Evolutionary conservation across 2,113 vertebrate genomes (phyloP).

Genomic region (Corythornis cristatus): DNA sequence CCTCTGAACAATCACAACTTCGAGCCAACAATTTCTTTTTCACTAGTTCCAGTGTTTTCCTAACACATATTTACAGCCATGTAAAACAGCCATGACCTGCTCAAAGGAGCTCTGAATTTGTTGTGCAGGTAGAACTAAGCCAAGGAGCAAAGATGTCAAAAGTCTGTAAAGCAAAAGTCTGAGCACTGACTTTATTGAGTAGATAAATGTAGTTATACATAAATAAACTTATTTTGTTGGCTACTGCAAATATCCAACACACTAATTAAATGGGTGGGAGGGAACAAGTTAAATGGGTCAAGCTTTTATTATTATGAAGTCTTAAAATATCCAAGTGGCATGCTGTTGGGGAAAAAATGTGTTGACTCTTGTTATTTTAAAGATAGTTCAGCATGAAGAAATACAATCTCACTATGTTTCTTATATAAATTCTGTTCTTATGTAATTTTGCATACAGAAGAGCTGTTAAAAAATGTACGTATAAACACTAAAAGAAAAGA

Average conservation of each 20-base stretch:
- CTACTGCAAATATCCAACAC: neutral
- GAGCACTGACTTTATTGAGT: neutral
- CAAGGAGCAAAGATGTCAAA: neutral
- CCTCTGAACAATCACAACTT: neutral
- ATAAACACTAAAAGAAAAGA: constrained; percentile 30
- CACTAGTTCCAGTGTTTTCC: neutral
- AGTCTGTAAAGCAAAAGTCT: neutral
- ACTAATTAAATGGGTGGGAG: neutral
- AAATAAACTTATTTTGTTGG: neutral
- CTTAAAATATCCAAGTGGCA: neutral
- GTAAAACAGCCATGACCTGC: neutral
- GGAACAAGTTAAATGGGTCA: neutral
- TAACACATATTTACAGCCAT: neutral
- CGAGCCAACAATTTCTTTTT: neutral
- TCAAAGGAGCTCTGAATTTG: neutral
- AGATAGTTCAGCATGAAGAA: neutral
- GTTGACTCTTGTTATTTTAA: neutral
- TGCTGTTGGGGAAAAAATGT: neutral
- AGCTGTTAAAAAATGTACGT: constrained; percentile 16
- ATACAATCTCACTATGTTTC: constrained; percentile 7
- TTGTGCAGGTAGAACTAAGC: neutral
- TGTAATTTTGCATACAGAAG: neutral
- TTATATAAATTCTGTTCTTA: constrained; percentile 13
- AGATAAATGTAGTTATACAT: neutral
- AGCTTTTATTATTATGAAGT: neutral